Percentiles rank a stretch among this genome's conserved stretches.
Conservation (phyloP, 2,888 invertebrate genomes). For the Drosophila barbarae region DNA sequence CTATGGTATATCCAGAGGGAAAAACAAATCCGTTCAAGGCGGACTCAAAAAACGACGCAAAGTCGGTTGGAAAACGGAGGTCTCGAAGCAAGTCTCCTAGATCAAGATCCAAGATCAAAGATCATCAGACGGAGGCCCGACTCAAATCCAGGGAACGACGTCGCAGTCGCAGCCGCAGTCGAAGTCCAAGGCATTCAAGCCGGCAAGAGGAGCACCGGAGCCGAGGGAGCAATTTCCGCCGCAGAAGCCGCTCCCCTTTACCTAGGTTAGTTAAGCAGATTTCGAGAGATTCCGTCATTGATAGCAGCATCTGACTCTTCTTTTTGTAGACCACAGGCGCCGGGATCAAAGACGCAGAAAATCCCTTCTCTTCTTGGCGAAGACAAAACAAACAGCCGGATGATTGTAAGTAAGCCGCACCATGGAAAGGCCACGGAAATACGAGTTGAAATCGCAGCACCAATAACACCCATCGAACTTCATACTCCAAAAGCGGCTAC, state of each 20-base stretch:
- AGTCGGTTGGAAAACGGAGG: not conserved
- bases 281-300: not conserved
- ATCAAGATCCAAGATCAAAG: conserved; percentile 1
- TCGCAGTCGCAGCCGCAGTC: conserved; percentile 28
- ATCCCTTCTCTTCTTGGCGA: conserved; percentile 14
- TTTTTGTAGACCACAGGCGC: conserved; percentile 4
- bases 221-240: conserved; percentile 7
- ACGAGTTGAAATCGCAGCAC: conserved; percentile 9
- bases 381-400: not conserved
- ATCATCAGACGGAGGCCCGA: not conserved
- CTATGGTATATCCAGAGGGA: not conserved
- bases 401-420: not conserved
- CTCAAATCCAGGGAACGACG: conserved; percentile 14
- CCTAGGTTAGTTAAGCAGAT: conserved; percentile 36
- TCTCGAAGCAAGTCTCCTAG: conserved; percentile 15
- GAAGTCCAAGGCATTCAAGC: conserved; percentile 26
- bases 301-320: conserved; percentile 17
- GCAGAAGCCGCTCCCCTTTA: conserved; percentile 36
- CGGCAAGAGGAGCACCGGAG: conserved; percentile 2
- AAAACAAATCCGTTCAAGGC: conserved; percentile 12
- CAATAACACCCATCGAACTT: conserved; percentile 4
- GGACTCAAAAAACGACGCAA: conserved; percentile 1
- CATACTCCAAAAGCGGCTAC: not conserved
- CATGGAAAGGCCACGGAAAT: conserved; percentile 1
- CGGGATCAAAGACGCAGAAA: conserved; percentile 2